Evolutionary conservation across 2,888 invertebrate species (phyloP), one percentile per base, ranked within the genome.

Genomic region (Idaea biselata): DNA sequence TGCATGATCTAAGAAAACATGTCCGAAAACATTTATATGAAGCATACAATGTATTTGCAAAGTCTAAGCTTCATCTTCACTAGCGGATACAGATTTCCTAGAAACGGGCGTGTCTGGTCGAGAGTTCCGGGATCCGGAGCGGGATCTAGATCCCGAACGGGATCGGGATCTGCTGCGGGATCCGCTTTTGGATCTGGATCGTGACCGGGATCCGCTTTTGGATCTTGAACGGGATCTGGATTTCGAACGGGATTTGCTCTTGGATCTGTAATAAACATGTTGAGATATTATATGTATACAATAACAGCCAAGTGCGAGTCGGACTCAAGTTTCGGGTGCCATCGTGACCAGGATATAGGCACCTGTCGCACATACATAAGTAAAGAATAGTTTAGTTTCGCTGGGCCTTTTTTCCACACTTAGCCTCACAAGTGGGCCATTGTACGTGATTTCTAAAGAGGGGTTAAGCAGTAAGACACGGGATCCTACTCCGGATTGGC

Each of bases 1-100:
- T 25, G 25, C 25, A 25, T 25, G 1, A 25, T 25, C 3, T 25
- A 25, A 25, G 1, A 25, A 5, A 5, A 25, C 25, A 25, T 3
- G 25, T 25, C 25, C 5, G 25, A 25, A 25, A 25, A 25, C 25
- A 25, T 25, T 25, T 25, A 25, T 25, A 14, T 44, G 8, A 44
- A 11, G 3, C 8, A 8, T 14, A 44, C 44, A 44, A 44, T 14
- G 11, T 44, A 44, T 44, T 44, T 44, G 11, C 44, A 44, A 0
- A 44, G 58, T 33, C 75, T 87, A 91, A 72, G 82, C 85, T 77
- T 93, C 92, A 68, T 93, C 93, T 73, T 94, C 94, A 72, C 94
- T 94, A 8, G 94, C 94, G 0, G 94, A 94, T 4, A 94, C 93
- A 16, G 94, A 94, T 73, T 94, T 94, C 60, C 94, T 87, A 2